Evolutionary conservation across 2,797 vertebrate genomes (phyloP), one percentile per base, ranked within the genome.

Genomic region (Microchirus variegatus): DNA sequence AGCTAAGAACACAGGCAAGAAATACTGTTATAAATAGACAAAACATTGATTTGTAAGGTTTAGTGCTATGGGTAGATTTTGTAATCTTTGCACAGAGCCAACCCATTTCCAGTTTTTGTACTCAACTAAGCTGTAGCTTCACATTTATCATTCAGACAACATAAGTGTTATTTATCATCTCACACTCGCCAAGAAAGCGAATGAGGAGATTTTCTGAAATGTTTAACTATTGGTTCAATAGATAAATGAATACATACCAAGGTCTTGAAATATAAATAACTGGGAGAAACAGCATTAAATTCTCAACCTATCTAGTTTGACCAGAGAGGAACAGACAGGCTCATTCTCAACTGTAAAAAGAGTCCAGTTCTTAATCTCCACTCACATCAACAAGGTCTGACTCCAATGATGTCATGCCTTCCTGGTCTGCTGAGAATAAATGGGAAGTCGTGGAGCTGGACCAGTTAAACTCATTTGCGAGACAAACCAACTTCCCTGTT

Each of bases 401-500:
- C 38, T 41, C 3, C 7, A 44, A 59, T 81, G 75, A 86, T 65
- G 75, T 83, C 82, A 83, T 63, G 42, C 6, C 55, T 67, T 78
- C 67, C 71, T 65, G 57, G 18, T 11, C 59, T 5, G 45, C 57
- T 7, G 45, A 43, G 54, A 36, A 58, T 68, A 60, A 78, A 83
- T 63, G 61, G 60, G 26, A 76, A 68, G 63, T 4, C 44, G 80
- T 52, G 53, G 18, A 11, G 14, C 58, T 14, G 31, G 37, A 70
- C 11, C 70, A 19, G 59, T 73, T 26, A 16, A 11, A 75, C 49
- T 78, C 54, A 84, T 87, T 70, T 84, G 75, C 63, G 77, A 70
- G 66, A 69, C 80, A 83, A 82, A 87, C 66, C 45, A 73, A 83
- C 80, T 80, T 80, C 74, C 48, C 11, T 8, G 65, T 82, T 53